Percentiles rank a stretch among this genome's conserved stretches.
Evolutionary conservation across 2,888 invertebrate genomes (phyloP).

Genomic region (Lasioglossum zephyrum): DNA sequence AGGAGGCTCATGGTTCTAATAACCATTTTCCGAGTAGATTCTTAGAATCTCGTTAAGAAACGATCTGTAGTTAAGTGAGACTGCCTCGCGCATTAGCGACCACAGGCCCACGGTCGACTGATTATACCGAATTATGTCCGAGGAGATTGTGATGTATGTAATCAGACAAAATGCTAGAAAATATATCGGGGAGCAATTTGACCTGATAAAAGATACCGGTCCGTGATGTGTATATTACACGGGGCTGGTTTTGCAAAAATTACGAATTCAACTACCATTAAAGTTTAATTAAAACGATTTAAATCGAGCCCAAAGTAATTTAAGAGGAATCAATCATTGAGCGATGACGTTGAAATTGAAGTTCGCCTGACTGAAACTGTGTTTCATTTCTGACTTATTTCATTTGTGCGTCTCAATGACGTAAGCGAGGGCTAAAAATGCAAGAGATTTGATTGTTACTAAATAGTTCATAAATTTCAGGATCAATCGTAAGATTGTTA

Average conservation of each 20-base stretch:
- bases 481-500: too few species aligned
- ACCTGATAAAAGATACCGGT: neutral
- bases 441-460: fast-evolving
- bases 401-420: neutral
- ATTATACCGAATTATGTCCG: constrained; percentile 60
- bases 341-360: neutral
- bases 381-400: neutral
- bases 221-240: neutral
- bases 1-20: constrained; percentile 63
- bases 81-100: constrained; percentile 37
- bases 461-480: too few species aligned
- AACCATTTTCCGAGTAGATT: constrained; percentile 71
- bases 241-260: neutral
- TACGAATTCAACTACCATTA: neutral
- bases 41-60: constrained; percentile 74
- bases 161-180: constrained; percentile 13
- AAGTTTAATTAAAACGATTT: neutral
- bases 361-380: neutral
- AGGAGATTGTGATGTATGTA: neutral
- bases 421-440: neutral
- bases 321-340: neutral
- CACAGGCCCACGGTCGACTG: constrained; percentile 26
- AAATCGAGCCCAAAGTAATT: neutral
- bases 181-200: neutral
- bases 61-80: constrained; percentile 72